A percentile compares a stretch with the other conserved stretches of the same genome.
Evolutionary conservation across 2,888 invertebrate species (phyloP).

Genomic region (Ectemnius lituratus): DNA sequence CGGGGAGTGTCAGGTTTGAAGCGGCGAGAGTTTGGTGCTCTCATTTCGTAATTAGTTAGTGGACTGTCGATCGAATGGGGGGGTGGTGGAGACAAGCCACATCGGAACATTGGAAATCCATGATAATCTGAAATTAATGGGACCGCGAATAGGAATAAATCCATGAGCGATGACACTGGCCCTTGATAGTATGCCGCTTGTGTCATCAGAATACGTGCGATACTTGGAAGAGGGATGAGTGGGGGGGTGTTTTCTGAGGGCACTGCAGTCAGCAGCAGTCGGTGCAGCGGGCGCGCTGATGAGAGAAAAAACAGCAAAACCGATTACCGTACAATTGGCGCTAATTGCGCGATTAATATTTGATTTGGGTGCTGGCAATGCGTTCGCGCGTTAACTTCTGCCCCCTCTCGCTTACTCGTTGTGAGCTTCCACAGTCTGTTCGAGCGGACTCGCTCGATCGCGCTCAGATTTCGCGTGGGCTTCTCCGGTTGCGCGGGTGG

Average conservation of each 20-base stretch:
- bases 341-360: constrained; percentile 76
- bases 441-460: constrained; percentile 35
- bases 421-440: background rate
- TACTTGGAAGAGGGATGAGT: background rate
- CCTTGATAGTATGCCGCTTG: constrained; percentile 25
- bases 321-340: constrained; percentile 72
- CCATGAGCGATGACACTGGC: constrained; percentile 43
- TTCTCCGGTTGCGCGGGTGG: constrained; percentile 34
- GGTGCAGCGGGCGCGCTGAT: constrained; percentile 22
- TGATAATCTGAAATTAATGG: constrained; percentile 64
- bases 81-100: background rate
- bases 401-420: background rate
- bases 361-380: constrained; percentile 63
- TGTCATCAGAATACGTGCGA: constrained; percentile 30
- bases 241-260: constrained; percentile 33
- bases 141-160: constrained; percentile 36
- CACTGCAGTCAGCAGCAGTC: constrained; percentile 11
- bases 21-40: background rate
- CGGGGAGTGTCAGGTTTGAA: background rate
- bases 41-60: background rate
- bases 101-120: constrained; percentile 33
- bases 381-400: constrained; percentile 14
- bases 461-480: constrained; percentile 40
- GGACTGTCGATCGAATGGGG: constrained; percentile 10
- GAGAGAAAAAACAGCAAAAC: constrained; percentile 59